Percentiles rank a stretch among this genome's conserved stretches.
Conservation (phyloP, 2,797 vertebrate species). For the Ambastaia sidthimunki region DNA sequence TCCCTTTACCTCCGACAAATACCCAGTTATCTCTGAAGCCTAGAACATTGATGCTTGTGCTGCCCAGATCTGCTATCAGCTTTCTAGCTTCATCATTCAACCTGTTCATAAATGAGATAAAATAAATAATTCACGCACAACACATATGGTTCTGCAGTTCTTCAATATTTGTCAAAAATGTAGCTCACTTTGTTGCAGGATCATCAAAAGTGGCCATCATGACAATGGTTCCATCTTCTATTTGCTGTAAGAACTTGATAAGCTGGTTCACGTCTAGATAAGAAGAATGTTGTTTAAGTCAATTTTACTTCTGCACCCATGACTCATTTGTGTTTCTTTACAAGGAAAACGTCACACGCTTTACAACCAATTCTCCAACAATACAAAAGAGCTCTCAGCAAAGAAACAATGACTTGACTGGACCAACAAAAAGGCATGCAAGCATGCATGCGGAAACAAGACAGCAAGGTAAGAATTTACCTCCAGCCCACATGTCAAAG, state of each 20-base stretch:
- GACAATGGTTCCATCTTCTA: conserved; percentile 89
- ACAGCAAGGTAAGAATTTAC: conserved; percentile 71
- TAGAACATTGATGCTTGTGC: conserved; percentile 80
- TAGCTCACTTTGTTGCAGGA: conserved; percentile 89
- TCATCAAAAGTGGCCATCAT: conserved; percentile 96
- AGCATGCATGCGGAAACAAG: neutral
- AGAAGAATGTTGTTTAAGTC: conserved; percentile 21
- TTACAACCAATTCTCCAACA: conserved; percentile 56
- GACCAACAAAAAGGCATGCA: neutral
- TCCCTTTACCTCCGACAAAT: conserved; percentile 97
- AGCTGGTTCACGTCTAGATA: conserved; percentile 86
- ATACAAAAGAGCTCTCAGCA: neutral
- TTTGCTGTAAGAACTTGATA: conserved; percentile 87
- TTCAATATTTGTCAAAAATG: neutral
- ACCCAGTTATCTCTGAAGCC: conserved; percentile 97
- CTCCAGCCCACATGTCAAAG: conserved; percentile 96
- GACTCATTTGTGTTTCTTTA: conserved; percentile 60
- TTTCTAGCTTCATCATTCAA: conserved; percentile 90
- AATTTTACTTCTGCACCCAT: neutral
- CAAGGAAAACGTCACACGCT: conserved; percentile 45
- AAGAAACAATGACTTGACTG: neutral
- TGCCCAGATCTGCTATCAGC: conserved; percentile 88
- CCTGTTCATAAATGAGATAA: conserved; percentile 66
- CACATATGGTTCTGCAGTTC: neutral
- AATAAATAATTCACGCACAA: neutral